Percentiles rank a stretch among this genome's conserved stretches.
Conservation (phyloP, 2,888 invertebrate species). For the Lasioglossum malachurum region DNA sequence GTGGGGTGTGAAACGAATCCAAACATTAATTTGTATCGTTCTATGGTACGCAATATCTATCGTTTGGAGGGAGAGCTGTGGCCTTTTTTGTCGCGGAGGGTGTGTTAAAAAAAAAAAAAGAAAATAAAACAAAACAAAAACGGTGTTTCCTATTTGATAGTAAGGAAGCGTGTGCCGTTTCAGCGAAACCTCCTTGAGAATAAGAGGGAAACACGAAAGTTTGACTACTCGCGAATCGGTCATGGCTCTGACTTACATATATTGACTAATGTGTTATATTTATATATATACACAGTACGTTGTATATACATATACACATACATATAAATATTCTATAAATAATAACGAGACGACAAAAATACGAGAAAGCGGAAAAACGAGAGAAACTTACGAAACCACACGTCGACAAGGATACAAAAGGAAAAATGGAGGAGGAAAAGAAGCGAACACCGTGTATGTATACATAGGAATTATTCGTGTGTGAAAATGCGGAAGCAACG, state of each 20-base stretch:
- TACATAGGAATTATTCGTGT: slow-evolving; percentile 68
- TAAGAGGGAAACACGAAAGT: not conserved
- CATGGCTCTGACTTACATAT: slow-evolving; percentile 75
- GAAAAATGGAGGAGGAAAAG: slow-evolving; percentile 3
- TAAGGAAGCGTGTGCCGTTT: not conserved
- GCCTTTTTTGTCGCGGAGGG: not conserved
- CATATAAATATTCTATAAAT: slow-evolving; percentile 72
- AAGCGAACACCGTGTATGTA: slow-evolving; percentile 66
- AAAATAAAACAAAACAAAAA: no score
- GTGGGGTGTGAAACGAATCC: slow-evolving; percentile 34
- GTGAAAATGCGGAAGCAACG: slow-evolving; percentile 71
- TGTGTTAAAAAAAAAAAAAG: not conserved
- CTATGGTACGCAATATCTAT: slow-evolving; percentile 67
- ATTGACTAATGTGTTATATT: slow-evolving; percentile 78
- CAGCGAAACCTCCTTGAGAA: not conserved
- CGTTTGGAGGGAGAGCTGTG: slow-evolving; percentile 53
- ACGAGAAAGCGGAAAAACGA: slow-evolving; percentile 62
- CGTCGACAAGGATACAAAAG: slow-evolving; percentile 25
- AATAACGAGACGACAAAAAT: slow-evolving; percentile 38
- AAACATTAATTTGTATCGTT: slow-evolving; percentile 73
- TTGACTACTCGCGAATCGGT: slow-evolving; percentile 70
- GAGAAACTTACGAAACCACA: slow-evolving; percentile 50
- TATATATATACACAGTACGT: slow-evolving; percentile 60
- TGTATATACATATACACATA: slow-evolving; percentile 73
- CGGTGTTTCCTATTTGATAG: not conserved